Evolutionary conservation across 2,888 invertebrate genomes (phyloP).

Genomic region (Drosophila tripunctata): DNA sequence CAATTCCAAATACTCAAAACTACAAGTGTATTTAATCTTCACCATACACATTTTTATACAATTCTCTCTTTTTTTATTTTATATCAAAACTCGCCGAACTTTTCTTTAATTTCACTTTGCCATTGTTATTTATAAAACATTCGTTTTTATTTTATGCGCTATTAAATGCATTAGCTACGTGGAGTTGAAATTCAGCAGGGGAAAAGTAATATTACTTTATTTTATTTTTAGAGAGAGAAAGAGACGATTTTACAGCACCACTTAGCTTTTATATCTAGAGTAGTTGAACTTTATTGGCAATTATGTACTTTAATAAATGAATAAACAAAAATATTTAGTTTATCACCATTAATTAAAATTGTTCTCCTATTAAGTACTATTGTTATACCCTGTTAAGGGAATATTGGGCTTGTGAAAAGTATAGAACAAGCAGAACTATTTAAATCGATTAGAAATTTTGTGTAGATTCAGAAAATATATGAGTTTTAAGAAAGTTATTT

Average conservation of each 20-base stretch:
- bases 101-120: constrained; percentile 65
- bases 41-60: background rate
- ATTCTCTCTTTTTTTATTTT: background rate
- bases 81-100: constrained; percentile 16
- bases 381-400: too few species aligned
- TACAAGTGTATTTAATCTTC: background rate
- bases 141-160: constrained; percentile 66
- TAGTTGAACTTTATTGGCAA: constrained; percentile 7
- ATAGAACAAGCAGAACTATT: too few species aligned
- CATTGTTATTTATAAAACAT: constrained; percentile 73
- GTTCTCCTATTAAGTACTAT: too few species aligned
- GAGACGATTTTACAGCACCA: constrained; percentile 16
- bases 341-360: too few species aligned
- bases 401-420: too few species aligned
- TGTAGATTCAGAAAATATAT: too few species aligned
- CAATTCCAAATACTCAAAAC: background rate
- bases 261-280: constrained; percentile 18
- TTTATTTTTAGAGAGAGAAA: background rate
- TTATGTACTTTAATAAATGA: constrained; percentile 5
- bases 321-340: too few species aligned
- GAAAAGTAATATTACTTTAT: constrained; percentile 20
- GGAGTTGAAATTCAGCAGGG: constrained; percentile 14
- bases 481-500: too few species aligned
- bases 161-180: constrained; percentile 51
- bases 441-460: too few species aligned